Base-by-base conservation (phyloP, 2,113 vertebrate genomes). In the Hippocampus guttulatus region DNA sequence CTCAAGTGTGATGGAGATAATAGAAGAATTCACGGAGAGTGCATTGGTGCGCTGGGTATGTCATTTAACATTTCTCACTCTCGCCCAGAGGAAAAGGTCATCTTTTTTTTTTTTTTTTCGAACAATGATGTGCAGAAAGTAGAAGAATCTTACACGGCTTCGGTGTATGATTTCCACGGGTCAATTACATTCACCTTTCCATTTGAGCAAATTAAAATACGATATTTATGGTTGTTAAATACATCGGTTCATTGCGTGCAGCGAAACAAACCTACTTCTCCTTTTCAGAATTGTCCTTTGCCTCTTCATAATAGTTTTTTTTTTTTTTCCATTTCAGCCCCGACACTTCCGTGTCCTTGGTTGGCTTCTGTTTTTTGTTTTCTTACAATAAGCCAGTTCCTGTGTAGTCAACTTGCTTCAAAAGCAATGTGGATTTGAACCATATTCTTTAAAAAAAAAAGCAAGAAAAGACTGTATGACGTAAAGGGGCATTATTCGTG, bases 31-130 rank as follows among this genome's bases (percentile, higher is more conserved):
- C 81, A 88, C 92, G 88, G 89, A 78, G 27, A 91, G 92, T 71
- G 88, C 92, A 45, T 79, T 93, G 86, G 93, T 87, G 73, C 91
- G 87, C 57, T 94, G 93, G 93, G 93, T 94, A 90, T 66, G 93
- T 90, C 75, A 80, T 83, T 80, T 83, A 81, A 82, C 76, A 75
- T 82, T 83, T 78, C 79, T 84, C 83, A 73, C 64, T 74, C 63
- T 68, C 47, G 68, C 41, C 71, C 66, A 27, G 49, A 82, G 69
- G 45, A 77, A 75, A 81, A 81, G 76, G 71, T 81, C 77, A 80
- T 78, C 16, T 54, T 69, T 82, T 76, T 30, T 76, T 54, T 69
- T 82, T 76, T 30, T 76, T 30, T 43, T 43, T 23, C 41, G 1
- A 23, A 64, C 21, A 64, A n/a, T 43, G 38, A 3, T 7, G 38